These are phyloP conservation scores for Microcebus ravelobensis DNA, from an alignment of 2,113 vertebrate species.

Conservation along the genomic window DNA sequence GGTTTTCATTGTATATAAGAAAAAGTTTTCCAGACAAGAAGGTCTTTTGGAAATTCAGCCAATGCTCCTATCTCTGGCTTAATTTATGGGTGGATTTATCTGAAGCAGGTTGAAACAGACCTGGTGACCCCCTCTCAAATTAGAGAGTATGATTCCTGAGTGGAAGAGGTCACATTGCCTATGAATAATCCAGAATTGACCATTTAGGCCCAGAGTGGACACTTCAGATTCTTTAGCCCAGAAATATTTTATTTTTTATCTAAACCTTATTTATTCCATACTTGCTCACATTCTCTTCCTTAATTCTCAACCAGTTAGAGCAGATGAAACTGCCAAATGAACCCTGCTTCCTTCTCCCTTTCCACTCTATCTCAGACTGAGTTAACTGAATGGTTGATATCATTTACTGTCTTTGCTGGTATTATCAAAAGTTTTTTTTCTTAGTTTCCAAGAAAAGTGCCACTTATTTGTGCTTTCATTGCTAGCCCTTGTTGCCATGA, in stretches of 20 bases:
- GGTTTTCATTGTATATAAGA: not conserved
- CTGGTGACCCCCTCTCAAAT: not conserved
- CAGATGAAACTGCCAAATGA: not conserved
- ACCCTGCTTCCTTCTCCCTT: not conserved
- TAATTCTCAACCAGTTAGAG: not conserved
- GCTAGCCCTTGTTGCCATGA: not conserved
- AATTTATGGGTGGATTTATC: not conserved
- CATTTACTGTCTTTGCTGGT: not conserved
- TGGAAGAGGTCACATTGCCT: not conserved
- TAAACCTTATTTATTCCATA: not conserved
- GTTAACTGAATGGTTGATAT: not conserved
- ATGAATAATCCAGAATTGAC: not conserved
- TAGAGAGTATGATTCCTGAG: not conserved
- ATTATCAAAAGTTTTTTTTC: not conserved
- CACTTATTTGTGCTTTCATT: not conserved
- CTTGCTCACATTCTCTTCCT: not conserved
- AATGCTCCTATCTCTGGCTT: not conserved
- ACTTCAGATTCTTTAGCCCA: not conserved
- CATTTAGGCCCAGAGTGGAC: not conserved
- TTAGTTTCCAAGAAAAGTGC: not conserved
- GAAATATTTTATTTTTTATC: not conserved
- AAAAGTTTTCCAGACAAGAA: slow-evolving; percentile 16
- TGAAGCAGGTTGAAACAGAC: slow-evolving; percentile 32
- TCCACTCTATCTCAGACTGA: not conserved
- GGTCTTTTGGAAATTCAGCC: slow-evolving; percentile 38